phyloP scores from a whole-genome alignment of 2,888 invertebrate species.

The Cryptocephalus primarius region DNA sequence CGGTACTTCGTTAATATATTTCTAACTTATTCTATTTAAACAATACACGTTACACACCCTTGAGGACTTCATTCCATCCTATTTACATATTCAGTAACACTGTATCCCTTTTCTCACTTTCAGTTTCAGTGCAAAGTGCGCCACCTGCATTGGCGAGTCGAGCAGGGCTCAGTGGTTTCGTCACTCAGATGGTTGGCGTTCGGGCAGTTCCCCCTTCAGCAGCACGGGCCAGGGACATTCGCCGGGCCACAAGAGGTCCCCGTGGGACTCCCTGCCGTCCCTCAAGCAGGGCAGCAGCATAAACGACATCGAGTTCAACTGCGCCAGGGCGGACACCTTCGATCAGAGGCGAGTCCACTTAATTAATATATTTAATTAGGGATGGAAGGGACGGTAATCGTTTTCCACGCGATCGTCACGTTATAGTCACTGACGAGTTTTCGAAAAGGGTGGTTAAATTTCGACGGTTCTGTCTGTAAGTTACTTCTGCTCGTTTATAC shows the following conservation, averaged over 20 bases:
- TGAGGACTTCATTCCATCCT: too few species aligned
- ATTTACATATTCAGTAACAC: too few species aligned
- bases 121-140: slow-evolving; percentile 53
- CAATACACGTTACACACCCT: too few species aligned
- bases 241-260: slow-evolving; percentile 60
- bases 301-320: slow-evolving; percentile 79
- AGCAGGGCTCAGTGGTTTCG: slow-evolving; percentile 84
- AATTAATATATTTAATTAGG: too few species aligned
- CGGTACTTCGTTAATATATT: too few species aligned
- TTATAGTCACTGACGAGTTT: too few species aligned
- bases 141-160: slow-evolving; percentile 82
- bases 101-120: slow-evolving; percentile 3
- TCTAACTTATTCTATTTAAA: too few species aligned
- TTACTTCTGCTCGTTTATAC: too few species aligned
- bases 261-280: slow-evolving; percentile 82
- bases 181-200: slow-evolving; percentile 81
- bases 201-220: slow-evolving; percentile 59
- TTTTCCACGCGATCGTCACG: neutral
- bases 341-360: slow-evolving; percentile 60
- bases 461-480: too few species aligned
- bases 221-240: slow-evolving; percentile 39
- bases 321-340: slow-evolving; percentile 74
- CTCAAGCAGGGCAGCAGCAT: slow-evolving; percentile 76
- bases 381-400: neutral
- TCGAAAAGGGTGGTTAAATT: too few species aligned